Evolutionary conservation across 2,797 vertebrate genomes (phyloP).

Genomic region (Coreius guichenoti): DNA sequence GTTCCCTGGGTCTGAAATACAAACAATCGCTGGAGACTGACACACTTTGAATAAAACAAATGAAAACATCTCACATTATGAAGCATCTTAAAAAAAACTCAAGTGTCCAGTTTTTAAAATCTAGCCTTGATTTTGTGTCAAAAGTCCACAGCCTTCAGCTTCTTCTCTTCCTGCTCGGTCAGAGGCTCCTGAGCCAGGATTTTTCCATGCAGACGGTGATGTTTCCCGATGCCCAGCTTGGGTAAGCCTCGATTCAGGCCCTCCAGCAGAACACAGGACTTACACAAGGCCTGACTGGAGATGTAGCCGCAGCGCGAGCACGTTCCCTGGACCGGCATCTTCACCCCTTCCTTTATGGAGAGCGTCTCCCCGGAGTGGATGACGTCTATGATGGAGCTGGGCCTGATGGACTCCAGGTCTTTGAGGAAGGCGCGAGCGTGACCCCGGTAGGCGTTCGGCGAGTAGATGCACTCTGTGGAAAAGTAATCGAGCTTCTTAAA

Average conservation of each 20-base stretch:
- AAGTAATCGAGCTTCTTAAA: constrained; percentile 92
- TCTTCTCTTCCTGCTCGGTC: constrained; percentile 73
- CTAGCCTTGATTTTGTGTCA: constrained; percentile 60
- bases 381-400: constrained; percentile 86
- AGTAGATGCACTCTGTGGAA: constrained; percentile 90
- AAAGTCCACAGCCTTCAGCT: constrained; percentile 76
- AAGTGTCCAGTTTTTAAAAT: not conserved
- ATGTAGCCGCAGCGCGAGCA: constrained; percentile 88
- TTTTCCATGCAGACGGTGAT: constrained; percentile 81
- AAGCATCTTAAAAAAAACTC: constrained; percentile 5
- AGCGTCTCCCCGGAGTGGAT: constrained; percentile 90
- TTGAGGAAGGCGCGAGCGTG: constrained; percentile 86
- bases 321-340: constrained; percentile 81
- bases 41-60: constrained; percentile 10
- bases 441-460: constrained; percentile 91
- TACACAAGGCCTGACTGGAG: constrained; percentile 88
- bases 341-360: constrained; percentile 81
- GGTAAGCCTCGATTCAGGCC: constrained; percentile 87
- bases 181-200: constrained; percentile 79
- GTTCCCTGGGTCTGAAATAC: not conserved
- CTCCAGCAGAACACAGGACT: constrained; percentile 88
- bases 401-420: constrained; percentile 80
- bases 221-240: constrained; percentile 87
- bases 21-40: not conserved
- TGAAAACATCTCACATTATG: not conserved